Evolutionary conservation across 1,140 invertebrate species (phyloP).

Genomic region (Drosophila sp.): DNA sequence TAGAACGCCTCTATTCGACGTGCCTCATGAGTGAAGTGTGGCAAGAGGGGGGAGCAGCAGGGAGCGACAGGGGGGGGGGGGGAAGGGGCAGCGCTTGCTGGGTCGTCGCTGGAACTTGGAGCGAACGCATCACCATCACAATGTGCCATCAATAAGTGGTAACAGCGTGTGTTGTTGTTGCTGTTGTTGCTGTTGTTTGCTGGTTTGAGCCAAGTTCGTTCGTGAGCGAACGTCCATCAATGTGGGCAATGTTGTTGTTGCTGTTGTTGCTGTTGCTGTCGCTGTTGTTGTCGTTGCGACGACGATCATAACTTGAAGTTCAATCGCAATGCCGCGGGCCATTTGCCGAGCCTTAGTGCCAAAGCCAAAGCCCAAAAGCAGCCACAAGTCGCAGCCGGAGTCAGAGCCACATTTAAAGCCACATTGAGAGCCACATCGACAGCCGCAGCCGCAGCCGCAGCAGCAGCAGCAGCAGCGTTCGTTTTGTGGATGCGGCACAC

Average conservation of each 20-base stretch:
- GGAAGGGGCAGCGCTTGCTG: slow-evolving; percentile 36
- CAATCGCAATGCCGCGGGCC: slow-evolving; percentile 84
- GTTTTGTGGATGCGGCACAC: slow-evolving; percentile 66
- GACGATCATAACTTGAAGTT: slow-evolving; percentile 84
- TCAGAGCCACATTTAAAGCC: slow-evolving; percentile 7
- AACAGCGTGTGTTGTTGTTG: slow-evolving; percentile 77
- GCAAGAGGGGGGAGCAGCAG: background rate
- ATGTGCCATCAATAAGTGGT: slow-evolving; percentile 83
- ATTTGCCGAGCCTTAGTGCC: slow-evolving; percentile 84
- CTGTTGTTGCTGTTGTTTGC: slow-evolving; percentile 37
- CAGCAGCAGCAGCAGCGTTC: slow-evolving; percentile 26
- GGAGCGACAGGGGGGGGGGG: slow-evolving; percentile 11
- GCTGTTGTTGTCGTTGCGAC: slow-evolving; percentile 62
- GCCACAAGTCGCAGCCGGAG: slow-evolving; percentile 46
- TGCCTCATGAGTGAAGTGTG: slow-evolving; percentile 59
- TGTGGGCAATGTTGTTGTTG: slow-evolving; percentile 55
- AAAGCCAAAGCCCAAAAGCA: slow-evolving; percentile 79
- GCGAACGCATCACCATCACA: slow-evolving; percentile 79
- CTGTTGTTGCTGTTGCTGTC: slow-evolving; percentile 57
- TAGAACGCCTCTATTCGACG: slow-evolving; percentile 81
- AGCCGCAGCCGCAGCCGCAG: background rate
- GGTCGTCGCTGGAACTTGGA: slow-evolving; percentile 47
- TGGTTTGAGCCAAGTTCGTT: slow-evolving; percentile 59
- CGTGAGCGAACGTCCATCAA: slow-evolving; percentile 83
- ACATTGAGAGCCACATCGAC: background rate